These are phyloP conservation scores for Mastomys coucha DNA, from an alignment of 2,113 vertebrate species.

Conservation along the genomic window DNA sequence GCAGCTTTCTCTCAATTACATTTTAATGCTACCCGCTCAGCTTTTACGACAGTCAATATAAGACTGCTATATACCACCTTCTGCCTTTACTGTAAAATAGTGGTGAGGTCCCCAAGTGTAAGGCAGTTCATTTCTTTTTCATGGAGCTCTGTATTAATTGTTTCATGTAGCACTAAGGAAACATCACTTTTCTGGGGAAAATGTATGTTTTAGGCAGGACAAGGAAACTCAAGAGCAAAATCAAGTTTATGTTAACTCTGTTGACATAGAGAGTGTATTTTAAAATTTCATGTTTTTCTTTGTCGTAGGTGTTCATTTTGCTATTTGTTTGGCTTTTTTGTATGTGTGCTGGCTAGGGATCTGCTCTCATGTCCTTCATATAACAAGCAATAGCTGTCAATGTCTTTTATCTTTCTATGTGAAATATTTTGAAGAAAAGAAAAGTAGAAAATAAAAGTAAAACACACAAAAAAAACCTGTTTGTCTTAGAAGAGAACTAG, in stretches of 20 bases:
- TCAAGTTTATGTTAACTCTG: background rate
- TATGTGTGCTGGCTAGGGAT: background rate
- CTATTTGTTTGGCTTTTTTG: background rate
- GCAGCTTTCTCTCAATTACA: background rate
- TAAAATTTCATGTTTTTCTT: conserved; percentile 13
- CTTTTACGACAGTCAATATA: conserved; percentile 1
- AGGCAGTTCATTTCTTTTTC: background rate
- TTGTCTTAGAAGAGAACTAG: background rate
- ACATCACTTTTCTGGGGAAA: conserved; percentile 6
- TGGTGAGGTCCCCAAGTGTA: background rate
- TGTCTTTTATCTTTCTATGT: background rate
- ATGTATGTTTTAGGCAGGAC: background rate
- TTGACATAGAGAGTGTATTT: background rate
- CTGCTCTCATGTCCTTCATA: background rate
- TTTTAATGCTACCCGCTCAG: conserved; percentile 18
- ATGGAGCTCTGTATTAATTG: background rate
- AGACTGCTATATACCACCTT: background rate
- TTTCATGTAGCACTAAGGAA: background rate
- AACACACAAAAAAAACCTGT: background rate
- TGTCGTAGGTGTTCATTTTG: background rate
- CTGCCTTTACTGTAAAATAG: conserved; percentile 44
- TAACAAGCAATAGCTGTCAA: background rate
- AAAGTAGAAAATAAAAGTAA: background rate
- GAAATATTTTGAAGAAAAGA: background rate
- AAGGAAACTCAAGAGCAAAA: conserved; percentile 16